Evolutionary conservation across 1,140 invertebrate genomes (phyloP).

Genomic region (Ylistrum balloti): DNA sequence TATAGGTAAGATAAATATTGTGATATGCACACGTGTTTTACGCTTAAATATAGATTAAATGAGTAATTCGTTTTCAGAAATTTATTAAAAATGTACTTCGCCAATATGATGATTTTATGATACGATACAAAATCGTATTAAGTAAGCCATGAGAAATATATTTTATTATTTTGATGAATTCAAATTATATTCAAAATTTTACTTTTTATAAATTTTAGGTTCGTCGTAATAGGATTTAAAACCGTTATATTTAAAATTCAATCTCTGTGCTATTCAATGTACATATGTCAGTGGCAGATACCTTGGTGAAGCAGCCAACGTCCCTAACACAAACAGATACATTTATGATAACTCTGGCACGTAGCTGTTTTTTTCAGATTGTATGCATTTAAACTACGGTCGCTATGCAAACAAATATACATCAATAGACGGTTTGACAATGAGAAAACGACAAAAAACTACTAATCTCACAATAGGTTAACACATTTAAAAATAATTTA

Average conservation of each 20-base stretch:
- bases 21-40: not conserved
- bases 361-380: not conserved
- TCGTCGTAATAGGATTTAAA: not conserved
- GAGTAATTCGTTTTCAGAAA: conserved; percentile 8
- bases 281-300: not conserved
- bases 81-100: too few species aligned
- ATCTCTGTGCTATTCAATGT: not conserved
- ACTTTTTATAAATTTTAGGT: not conserved
- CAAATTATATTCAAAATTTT: not conserved
- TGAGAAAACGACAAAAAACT: not conserved
- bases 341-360: not conserved
- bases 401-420: not conserved
- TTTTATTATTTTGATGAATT: conserved; percentile 4
- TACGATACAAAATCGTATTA: too few species aligned
- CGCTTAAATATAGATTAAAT: not conserved
- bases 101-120: too few species aligned
- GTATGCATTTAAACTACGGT: not conserved
- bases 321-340: not conserved
- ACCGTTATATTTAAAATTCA: conserved; percentile 1
- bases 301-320: not conserved
- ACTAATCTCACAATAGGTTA: not conserved
- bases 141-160: too few species aligned
- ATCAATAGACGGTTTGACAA: conserved; percentile 24
- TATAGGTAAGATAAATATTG: conserved; percentile 70
- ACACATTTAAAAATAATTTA: not conserved